Base-by-base conservation (phyloP, 2,888 invertebrate species). In the Cylindroiulus punctatus region DNA sequence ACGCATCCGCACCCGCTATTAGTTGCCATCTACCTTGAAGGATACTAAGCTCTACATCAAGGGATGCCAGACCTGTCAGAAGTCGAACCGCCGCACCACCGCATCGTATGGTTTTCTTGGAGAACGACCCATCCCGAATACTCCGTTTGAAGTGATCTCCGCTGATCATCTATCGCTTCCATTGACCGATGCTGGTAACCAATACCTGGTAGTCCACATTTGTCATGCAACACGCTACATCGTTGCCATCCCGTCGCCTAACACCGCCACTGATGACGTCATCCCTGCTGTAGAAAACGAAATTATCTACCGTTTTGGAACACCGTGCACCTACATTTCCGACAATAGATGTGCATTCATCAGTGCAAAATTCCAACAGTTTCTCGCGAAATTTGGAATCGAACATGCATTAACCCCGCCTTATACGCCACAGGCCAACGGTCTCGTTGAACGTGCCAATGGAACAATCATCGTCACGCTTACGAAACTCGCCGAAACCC, bases 81-180 rank as follows among this genome's bases (percentile, higher is more conserved):
- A 30, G 7, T 7, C n/a, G 36, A 87, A 87, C 40, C n/a, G 44
- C 3, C n/a, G 82, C 19, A 87, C 85, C 8, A 19, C 81, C 0
- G 8, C 42, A 8, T 1, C 81, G 26, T 1, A 22, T 14, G 86
- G 52, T 0, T 2, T 81, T 0, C 22, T 87, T 12, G 19, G 44
- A 8, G 8, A 52, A 22, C 22, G 86, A 1, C 32, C 26, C 0
- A 52, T 86, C 1, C 87, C 86, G 10, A 14, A 26, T 12, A 30
- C 42, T 5, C 86, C 87, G 4, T 87, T 87, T 44, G 40, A 57
- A 19, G 14, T 44, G 0, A 44, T 87, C 8, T 42, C 87, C 36
- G 52, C 65, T 14, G 85, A 87, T 32, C 85, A 85, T n/a, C 22
- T 3, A 0, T 7, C 0, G 26, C 40, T 42, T 4, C 81, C 81